Conservation (phyloP, 1,140 invertebrate species). For the Meloidogyne hapla region DNA sequence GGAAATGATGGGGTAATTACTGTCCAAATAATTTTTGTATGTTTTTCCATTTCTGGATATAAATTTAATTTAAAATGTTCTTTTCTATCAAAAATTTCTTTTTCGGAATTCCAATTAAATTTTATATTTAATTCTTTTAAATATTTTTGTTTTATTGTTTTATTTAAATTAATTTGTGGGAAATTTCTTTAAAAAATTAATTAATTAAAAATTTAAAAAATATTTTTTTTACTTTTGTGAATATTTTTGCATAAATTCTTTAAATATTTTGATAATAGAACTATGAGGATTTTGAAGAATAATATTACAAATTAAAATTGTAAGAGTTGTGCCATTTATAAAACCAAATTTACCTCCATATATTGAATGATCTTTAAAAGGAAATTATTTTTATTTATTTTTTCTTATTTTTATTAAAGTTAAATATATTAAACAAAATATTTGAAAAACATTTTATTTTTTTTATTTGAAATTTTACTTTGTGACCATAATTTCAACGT, state of each 20-base stretch:
- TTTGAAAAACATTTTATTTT: too few relatives aligned
- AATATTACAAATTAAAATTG: neutral
- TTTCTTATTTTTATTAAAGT: too few relatives aligned
- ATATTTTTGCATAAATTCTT: neutral
- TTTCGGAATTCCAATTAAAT: neutral
- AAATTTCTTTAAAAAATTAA: neutral
- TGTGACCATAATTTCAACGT: neutral
- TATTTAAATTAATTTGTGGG: neutral
- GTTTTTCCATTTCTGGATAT: neutral
- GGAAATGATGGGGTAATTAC: constrained; percentile 17
- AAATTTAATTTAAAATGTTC: neutral
- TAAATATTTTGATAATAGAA: neutral
- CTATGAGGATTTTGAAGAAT: neutral
- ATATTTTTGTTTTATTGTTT: neutral
- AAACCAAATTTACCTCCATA: neutral
- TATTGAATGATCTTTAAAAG: neutral
- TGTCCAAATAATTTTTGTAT: neutral
- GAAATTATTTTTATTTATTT: neutral
- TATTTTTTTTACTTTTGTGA: neutral
- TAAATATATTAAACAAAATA: too few relatives aligned
- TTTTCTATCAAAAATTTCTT: neutral
- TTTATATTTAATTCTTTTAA: neutral
- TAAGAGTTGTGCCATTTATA: neutral
- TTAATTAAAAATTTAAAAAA: neutral
- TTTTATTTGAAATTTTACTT: neutral